A percentile compares a stretch with the other conserved stretches of the same genome.
Evolutionary conservation across 2,888 invertebrate genomes (phyloP).

Genomic region (Philaethria dido): DNA sequence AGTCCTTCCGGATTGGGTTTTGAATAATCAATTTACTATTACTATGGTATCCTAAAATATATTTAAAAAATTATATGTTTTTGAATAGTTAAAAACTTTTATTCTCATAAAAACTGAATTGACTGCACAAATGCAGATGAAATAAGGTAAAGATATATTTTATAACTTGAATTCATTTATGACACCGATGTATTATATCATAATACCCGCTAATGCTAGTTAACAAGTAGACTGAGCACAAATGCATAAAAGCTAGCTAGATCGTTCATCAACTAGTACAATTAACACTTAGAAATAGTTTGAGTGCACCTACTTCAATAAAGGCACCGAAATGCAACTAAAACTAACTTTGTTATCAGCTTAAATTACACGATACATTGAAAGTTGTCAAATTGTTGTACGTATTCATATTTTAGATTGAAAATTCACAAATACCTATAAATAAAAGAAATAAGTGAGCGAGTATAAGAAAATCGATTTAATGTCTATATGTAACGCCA

Average conservation of each 20-base stretch:
- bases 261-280: slow-evolving; percentile 23
- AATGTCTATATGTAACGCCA: too few species aligned
- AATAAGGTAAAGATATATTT: too few species aligned
- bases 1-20: too few species aligned
- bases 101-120: too few species aligned
- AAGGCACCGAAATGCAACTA: slow-evolving; percentile 9
- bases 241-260: slow-evolving; percentile 2
- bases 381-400: neutral
- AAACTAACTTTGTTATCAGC: slow-evolving; percentile 12
- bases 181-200: neutral
- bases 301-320: slow-evolving; percentile 21
- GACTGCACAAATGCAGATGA: too few species aligned
- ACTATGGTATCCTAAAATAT: too few species aligned
- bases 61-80: too few species aligned
- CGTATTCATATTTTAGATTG: neutral
- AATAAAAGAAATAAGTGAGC: neutral
- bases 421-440: neutral
- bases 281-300: slow-evolving; percentile 17
- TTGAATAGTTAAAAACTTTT: too few species aligned
- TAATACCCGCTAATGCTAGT: neutral
- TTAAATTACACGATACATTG: neutral
- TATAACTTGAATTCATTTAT: too few species aligned
- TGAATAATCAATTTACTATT: too few species aligned
- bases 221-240: neutral
- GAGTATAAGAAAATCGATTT: neutral